Evolutionary conservation across 1,140 invertebrate genomes (phyloP).

Genomic region (Doryteuthis pealeii): DNA sequence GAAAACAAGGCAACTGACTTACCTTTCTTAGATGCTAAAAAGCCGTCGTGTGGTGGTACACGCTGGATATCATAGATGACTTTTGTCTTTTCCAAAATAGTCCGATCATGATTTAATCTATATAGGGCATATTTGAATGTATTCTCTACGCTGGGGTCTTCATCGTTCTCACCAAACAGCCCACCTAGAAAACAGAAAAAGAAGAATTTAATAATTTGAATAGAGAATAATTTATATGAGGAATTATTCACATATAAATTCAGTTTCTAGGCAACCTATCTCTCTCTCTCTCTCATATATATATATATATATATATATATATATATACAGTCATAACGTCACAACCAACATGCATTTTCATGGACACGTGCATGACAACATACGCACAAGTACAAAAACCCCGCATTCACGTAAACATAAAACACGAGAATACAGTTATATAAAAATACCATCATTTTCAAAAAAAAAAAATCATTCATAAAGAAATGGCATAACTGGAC

Average conservation of each 20-base stretch:
- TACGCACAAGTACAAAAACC: too few species aligned
- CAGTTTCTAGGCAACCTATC: not conserved
- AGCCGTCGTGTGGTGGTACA: constrained; percentile 40
- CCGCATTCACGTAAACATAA: too few species aligned
- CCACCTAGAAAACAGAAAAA: constrained; percentile 49
- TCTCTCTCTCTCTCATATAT: not conserved
- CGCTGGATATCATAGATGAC: constrained; percentile 41
- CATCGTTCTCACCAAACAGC: constrained; percentile 46
- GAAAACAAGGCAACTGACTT: constrained; percentile 17
- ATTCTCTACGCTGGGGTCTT: constrained; percentile 38
- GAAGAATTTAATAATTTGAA: too few species aligned
- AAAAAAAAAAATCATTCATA: too few species aligned
- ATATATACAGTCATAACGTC: not conserved
- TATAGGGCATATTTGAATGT: constrained; percentile 50
- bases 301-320: not conserved
- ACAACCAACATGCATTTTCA: not conserved
- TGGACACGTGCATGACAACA: too few species aligned
- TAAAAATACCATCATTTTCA: too few species aligned
- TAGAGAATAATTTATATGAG: not conserved
- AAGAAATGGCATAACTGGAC: too few species aligned
- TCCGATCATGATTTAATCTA: constrained; percentile 45
- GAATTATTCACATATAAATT: not conserved
- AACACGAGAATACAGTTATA: too few species aligned
- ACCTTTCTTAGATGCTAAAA: constrained; percentile 49
- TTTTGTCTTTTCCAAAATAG: constrained; percentile 34